Conservation (phyloP, 2,888 invertebrate species). For the Sarcophaga subvicina region DNA sequence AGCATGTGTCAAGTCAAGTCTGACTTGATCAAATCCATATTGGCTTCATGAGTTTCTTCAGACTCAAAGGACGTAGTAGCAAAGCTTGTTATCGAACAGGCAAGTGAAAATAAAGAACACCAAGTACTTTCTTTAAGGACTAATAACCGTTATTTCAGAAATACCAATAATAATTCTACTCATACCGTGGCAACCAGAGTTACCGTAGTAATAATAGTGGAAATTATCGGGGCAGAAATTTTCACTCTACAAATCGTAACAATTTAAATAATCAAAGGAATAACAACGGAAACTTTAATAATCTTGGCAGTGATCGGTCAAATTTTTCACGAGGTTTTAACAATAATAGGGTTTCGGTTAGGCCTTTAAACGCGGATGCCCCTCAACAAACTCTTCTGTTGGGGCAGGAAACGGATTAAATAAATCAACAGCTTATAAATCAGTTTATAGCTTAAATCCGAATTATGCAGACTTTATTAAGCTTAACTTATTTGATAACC, state of each 20-base stretch:
- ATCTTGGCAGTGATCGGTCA: neutral
- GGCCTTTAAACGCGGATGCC: constrained; percentile 11
- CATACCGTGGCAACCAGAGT: too few species aligned
- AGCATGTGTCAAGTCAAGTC: constrained; percentile 12
- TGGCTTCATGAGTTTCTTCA: constrained; percentile 2
- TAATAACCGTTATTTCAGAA: neutral
- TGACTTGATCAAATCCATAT: constrained; percentile 7
- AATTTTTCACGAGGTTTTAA: neutral
- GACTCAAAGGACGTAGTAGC: constrained; percentile 21
- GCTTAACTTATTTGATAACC: neutral
- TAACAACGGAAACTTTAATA: neutral
- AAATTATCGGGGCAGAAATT: neutral
- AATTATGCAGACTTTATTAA: constrained; percentile 26
- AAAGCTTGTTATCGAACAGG: constrained; percentile 31
- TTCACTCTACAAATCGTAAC: neutral
- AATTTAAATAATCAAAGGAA: neutral
- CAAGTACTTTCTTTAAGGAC: constrained; percentile 19
- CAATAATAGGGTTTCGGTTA: neutral
- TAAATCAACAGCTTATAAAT: neutral
- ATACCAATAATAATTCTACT: neutral
- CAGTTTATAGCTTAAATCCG: constrained; percentile 21
- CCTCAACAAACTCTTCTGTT: constrained; percentile 9
- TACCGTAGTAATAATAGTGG: neutral
- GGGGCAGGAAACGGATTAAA: neutral
- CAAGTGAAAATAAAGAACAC: constrained; percentile 17